These are phyloP conservation scores for Terrapene triunguis DNA, from an alignment of 2,113 vertebrate genomes.

Conservation along the genomic window DNA sequence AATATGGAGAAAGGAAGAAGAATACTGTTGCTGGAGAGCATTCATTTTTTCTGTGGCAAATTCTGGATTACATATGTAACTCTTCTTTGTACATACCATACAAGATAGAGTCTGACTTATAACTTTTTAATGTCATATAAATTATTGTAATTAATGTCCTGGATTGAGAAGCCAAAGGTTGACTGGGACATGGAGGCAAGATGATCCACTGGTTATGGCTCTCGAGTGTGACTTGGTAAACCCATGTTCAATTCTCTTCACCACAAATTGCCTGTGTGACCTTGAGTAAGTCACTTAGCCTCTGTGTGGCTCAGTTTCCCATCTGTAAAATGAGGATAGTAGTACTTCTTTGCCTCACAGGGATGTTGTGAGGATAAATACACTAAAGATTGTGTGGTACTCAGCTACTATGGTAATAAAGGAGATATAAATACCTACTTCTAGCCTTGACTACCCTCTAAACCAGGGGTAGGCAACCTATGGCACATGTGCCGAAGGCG, in stretches of 20 bases:
- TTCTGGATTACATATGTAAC: not conserved
- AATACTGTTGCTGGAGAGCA: not conserved
- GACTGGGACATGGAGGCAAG: not conserved
- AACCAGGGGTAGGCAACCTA: not conserved
- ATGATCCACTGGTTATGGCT: not conserved
- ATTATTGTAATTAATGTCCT: not conserved
- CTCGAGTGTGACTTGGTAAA: not conserved
- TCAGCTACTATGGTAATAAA: fast-evolving
- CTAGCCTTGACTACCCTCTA: fast-evolving
- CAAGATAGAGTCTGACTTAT: not conserved
- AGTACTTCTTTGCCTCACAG: not conserved
- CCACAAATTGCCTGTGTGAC: not conserved
- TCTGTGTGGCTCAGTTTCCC: not conserved
- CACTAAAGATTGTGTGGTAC: not conserved
- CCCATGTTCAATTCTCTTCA: not conserved
- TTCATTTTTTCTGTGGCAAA: not conserved
- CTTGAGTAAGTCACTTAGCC: fast-evolving
- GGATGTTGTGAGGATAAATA: not conserved
- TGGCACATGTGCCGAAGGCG: too few species aligned
- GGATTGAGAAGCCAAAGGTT: not conserved
- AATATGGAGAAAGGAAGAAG: not conserved
- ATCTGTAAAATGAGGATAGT: fast-evolving
- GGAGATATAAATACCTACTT: not conserved
- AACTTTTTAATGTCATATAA: not conserved
- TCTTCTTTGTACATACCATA: not conserved